phyloP scores from a whole-genome alignment of 2,797 vertebrate genomes.

The Mus caroli region DNA sequence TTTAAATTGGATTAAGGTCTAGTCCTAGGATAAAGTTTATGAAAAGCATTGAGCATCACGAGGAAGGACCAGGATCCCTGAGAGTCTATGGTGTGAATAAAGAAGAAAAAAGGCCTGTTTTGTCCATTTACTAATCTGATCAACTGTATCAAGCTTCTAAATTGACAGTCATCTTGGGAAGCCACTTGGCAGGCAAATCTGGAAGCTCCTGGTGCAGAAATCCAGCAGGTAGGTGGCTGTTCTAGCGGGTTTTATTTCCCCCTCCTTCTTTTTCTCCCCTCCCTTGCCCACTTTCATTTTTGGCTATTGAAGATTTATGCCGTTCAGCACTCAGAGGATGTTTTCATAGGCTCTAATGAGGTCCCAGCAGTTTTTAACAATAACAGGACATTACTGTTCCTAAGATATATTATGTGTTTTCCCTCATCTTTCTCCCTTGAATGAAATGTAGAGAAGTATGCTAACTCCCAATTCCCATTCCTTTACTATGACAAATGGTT shows the following conservation, averaged over 20 bases:
- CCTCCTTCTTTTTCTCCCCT: neutral
- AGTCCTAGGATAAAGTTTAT: conserved; percentile 2
- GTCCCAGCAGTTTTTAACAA: conserved; percentile 92
- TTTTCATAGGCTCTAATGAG: conserved; percentile 92
- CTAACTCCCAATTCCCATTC: conserved; percentile 86
- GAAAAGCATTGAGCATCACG: conserved; percentile 36
- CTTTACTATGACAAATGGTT: conserved; percentile 85
- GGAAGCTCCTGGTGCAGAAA: conserved; percentile 84
- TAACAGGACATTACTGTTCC: conserved; percentile 90
- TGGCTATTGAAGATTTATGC: conserved; percentile 89
- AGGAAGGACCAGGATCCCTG: neutral
- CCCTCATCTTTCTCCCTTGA: conserved; percentile 87
- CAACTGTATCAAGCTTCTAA: conserved; percentile 78
- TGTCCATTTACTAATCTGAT: conserved; percentile 74
- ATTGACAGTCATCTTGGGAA: conserved; percentile 84
- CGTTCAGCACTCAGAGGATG: conserved; percentile 88
- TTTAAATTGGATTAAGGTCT: neutral
- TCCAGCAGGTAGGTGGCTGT: conserved; percentile 76
- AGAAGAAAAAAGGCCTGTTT: neutral
- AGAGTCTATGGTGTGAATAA: neutral
- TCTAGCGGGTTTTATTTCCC: conserved; percentile 12
- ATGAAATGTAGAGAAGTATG: conserved; percentile 86
- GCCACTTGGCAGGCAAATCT: conserved; percentile 80
- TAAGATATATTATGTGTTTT: conserved; percentile 91
- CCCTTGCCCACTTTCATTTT: conserved; percentile 74